phyloP scores from a whole-genome alignment of 2,888 invertebrate species.

The Pardosa pseudoannulata region DNA sequence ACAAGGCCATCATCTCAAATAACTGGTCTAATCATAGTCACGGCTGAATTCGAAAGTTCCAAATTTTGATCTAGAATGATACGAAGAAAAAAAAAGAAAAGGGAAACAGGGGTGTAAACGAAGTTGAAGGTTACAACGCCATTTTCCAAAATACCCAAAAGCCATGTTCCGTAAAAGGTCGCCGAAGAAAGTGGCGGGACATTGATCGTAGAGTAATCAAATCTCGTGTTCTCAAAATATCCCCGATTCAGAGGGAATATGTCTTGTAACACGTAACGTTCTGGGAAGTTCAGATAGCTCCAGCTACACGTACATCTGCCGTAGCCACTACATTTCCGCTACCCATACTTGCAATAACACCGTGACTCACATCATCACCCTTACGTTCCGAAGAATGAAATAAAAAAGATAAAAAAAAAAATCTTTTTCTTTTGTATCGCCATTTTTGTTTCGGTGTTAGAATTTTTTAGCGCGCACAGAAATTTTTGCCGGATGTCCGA shows the following conservation, averaged over 20 bases:
- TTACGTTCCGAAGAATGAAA: conserved; percentile 4
- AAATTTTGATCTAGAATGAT: too few relatives aligned
- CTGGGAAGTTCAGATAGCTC: conserved; percentile 23
- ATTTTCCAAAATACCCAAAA: too few relatives aligned
- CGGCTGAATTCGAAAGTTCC: too few relatives aligned
- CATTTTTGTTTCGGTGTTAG: too few relatives aligned
- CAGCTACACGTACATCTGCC: background rate
- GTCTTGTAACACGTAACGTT: conserved; percentile 25
- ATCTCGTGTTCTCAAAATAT: conserved; percentile 4
- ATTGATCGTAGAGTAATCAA: too few relatives aligned
- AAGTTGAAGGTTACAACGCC: too few relatives aligned
- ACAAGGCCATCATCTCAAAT: too few relatives aligned
- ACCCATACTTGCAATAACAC: conserved; percentile 40
- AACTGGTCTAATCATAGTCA: too few relatives aligned
- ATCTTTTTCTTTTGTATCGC: conserved; percentile 8
- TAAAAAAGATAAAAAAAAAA: background rate
- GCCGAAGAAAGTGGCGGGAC: too few relatives aligned
- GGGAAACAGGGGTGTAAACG: too few relatives aligned
- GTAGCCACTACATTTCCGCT: conserved; percentile 49
- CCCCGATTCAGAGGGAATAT: background rate
- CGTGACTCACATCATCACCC: conserved; percentile 35
- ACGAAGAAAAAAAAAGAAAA: too few relatives aligned
- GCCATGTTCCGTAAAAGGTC: too few relatives aligned
- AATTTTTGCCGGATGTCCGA: conserved; percentile 19
- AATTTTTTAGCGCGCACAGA: background rate